Evolutionary conservation across 2,888 invertebrate species (phyloP).

Genomic region (Mythimna loreyi): DNA sequence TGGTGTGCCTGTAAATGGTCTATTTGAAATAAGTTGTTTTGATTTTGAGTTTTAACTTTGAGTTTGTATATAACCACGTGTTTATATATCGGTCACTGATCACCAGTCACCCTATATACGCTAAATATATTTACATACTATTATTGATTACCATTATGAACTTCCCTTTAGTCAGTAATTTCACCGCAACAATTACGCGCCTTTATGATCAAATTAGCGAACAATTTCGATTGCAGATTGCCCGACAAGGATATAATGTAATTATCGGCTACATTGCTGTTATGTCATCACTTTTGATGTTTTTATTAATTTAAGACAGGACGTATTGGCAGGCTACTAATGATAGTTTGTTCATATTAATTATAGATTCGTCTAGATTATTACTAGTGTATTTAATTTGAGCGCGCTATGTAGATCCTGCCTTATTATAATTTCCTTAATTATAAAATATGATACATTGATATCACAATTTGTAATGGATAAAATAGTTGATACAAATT

Average conservation of each 20-base stretch:
- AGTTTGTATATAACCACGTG: too few relatives aligned
- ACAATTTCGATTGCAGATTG: constrained; percentile 46
- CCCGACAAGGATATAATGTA: constrained; percentile 41
- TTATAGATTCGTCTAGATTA: background rate
- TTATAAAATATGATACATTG: too few relatives aligned
- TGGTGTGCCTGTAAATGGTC: too few relatives aligned
- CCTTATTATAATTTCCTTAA: too few relatives aligned
- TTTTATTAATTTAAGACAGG: constrained; percentile 1
- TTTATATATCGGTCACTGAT: too few relatives aligned
- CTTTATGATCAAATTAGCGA: constrained; percentile 54
- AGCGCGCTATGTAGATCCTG: background rate
- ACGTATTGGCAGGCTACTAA: background rate
- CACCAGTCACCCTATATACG: too few relatives aligned
- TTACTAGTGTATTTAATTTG: background rate
- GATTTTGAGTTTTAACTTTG: too few relatives aligned
- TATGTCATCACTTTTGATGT: constrained; percentile 22
- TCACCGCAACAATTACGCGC: constrained; percentile 43
- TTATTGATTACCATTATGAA: constrained; percentile 12
- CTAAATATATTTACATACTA: background rate
- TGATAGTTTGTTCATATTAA: background rate
- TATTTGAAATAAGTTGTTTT: too few relatives aligned
- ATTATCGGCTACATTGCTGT: constrained; percentile 34
- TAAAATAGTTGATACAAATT: too few relatives aligned
- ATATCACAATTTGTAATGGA: too few relatives aligned
- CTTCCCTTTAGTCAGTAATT: constrained; percentile 37